Percentiles rank a stretch among this genome's conserved stretches.
Evolutionary conservation across 1,140 invertebrate genomes (phyloP).

Genomic region (Drosophila gunungcola): DNA sequence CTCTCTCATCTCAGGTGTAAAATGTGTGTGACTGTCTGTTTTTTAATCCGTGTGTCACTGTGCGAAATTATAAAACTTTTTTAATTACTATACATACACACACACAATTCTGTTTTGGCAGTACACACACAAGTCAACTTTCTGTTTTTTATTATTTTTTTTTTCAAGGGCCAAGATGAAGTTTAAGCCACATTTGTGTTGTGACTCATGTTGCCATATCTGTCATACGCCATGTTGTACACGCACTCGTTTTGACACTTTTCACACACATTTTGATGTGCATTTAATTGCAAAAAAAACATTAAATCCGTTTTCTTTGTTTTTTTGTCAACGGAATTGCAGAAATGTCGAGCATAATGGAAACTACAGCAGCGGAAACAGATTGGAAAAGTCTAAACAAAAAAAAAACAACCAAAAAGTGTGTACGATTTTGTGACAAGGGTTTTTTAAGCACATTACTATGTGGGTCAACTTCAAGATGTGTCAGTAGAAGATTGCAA

Average conservation of each 20-base stretch:
- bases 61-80: conserved; percentile 68
- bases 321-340: conserved; percentile 19
- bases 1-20: conserved; percentile 52
- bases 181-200: conserved; percentile 46
- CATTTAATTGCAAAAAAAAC: conserved; percentile 71
- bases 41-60: conserved; percentile 41
- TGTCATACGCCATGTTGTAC: conserved; percentile 67
- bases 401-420: neutral
- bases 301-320: conserved; percentile 29
- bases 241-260: conserved; percentile 59
- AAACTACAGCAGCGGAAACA: conserved; percentile 27
- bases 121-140: neutral
- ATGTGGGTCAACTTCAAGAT: conserved; percentile 7
- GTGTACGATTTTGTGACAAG: conserved; percentile 13
- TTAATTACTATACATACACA: conserved; percentile 67
- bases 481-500: neutral
- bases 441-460: conserved; percentile 12
- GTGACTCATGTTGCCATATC: conserved; percentile 24
- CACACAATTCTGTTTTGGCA: conserved; percentile 17
- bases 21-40: conserved; percentile 34
- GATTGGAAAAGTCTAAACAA: conserved; percentile 5
- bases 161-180: conserved; percentile 8
- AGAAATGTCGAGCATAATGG: conserved; percentile 32
- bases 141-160: neutral
- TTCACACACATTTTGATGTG: conserved; percentile 57